These are phyloP conservation scores for Peribatodes rhomboidaria DNA, from an alignment of 2,888 invertebrate genomes.

Conservation along the genomic window DNA sequence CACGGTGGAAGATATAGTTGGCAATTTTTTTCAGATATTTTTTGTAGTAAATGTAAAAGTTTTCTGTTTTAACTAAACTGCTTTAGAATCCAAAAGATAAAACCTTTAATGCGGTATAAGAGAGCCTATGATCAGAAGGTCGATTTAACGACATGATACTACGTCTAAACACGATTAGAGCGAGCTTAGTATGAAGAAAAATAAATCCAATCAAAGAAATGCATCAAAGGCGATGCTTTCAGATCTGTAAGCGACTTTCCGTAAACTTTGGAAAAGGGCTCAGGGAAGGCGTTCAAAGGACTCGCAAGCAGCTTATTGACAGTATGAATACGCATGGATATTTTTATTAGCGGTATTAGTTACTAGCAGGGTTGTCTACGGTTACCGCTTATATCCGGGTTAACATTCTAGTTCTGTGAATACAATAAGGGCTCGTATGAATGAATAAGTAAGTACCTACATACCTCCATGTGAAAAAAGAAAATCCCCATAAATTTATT, in stretches of 20 bases:
- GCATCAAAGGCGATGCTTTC: slow-evolving; percentile 33
- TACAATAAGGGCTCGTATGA: no score
- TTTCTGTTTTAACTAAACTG: not conserved
- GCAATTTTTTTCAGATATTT: slow-evolving; percentile 35
- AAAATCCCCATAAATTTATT: no score
- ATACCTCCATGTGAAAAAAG: no score
- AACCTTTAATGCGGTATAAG: not conserved
- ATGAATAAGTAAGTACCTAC: no score
- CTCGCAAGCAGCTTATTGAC: slow-evolving; percentile 25
- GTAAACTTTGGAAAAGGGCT: slow-evolving; percentile 32
- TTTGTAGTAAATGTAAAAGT: not conserved
- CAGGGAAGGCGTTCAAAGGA: slow-evolving; percentile 22
- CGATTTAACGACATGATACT: slow-evolving; percentile 8
- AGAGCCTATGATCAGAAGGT: not conserved
- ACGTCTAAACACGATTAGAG: slow-evolving; percentile 6
- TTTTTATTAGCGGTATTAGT: slow-evolving; percentile 40
- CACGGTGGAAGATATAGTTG: slow-evolving; percentile 40
- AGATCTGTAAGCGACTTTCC: slow-evolving; percentile 33
- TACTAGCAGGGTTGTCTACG: not conserved
- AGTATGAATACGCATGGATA: slow-evolving; percentile 37
- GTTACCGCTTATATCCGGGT: not conserved
- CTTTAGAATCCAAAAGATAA: not conserved
- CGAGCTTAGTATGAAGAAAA: slow-evolving; percentile 17
- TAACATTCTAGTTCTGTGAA: not conserved
- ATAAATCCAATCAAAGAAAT: slow-evolving; percentile 36